Evolutionary conservation across 2,113 vertebrate species (phyloP).

Genomic region (Neoarius graeffei): DNA sequence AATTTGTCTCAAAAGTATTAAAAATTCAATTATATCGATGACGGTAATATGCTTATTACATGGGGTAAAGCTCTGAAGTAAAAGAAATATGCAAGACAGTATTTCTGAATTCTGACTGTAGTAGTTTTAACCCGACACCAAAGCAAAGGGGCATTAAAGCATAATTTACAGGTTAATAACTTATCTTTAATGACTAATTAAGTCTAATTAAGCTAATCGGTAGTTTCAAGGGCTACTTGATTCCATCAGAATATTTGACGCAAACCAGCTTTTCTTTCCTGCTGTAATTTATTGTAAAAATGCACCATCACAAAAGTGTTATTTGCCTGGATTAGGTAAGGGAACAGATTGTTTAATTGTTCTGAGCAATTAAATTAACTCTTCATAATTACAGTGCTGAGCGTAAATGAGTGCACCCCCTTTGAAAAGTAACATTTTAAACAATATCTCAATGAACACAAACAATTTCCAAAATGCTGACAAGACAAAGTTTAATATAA

Average conservation of each 20-base stretch:
- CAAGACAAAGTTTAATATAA: too few species aligned
- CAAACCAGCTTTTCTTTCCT: neutral
- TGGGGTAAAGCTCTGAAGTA: neutral
- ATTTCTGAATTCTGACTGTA: neutral
- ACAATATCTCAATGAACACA: too few species aligned
- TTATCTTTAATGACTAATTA: neutral
- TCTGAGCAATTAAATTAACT: too few species aligned
- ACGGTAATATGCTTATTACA: neutral
- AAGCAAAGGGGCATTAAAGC: neutral
- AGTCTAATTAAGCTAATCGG: neutral
- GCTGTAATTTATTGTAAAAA: neutral
- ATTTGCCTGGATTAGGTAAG: neutral
- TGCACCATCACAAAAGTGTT: neutral
- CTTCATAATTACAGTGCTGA: too few species aligned
- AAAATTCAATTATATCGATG: neutral
- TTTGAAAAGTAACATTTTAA: too few species aligned
- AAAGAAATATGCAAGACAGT: neutral
- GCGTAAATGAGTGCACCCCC: too few species aligned
- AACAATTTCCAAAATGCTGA: too few species aligned
- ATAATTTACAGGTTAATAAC: neutral
- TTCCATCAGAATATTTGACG: too few species aligned
- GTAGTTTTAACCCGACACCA: neutral
- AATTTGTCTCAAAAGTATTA: neutral
- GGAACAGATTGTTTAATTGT: too few species aligned
- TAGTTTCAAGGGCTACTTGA: neutral